phyloP scores from a whole-genome alignment of 1,140 invertebrate genomes.

The Oreohelix idahoensis region DNA sequence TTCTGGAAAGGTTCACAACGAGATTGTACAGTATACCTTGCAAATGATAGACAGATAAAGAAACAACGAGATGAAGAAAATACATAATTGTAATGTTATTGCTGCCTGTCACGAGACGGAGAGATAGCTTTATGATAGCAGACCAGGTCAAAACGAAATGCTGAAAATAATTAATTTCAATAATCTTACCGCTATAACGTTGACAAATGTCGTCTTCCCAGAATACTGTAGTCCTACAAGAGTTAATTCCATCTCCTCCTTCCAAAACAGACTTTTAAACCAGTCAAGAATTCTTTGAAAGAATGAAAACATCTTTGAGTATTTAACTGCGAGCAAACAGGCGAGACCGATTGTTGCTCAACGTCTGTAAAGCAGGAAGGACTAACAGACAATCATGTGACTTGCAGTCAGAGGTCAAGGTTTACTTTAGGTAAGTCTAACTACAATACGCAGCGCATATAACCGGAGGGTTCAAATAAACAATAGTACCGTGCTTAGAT shows the following conservation, averaged over 20 bases:
- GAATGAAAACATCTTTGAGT: conserved; percentile 88
- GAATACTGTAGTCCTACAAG: conserved; percentile 98
- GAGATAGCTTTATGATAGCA: too few relatives aligned
- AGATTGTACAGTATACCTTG: too few relatives aligned
- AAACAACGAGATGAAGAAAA: too few relatives aligned
- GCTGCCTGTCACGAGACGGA: too few relatives aligned
- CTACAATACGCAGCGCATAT: background rate
- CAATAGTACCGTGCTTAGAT: too few relatives aligned
- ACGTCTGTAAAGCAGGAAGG: conserved; percentile 30
- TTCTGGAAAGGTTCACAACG: too few relatives aligned
- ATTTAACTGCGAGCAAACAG: background rate
- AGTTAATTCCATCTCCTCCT: conserved; percentile 99
- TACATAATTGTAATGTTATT: too few relatives aligned
- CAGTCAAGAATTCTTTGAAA: conserved; percentile 99
- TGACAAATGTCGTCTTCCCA: conserved; percentile 99
- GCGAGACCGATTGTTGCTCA: background rate
- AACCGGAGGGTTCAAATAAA: too few relatives aligned
- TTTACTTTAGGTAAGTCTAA: background rate
- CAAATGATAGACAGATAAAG: too few relatives aligned
- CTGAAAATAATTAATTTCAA: background rate
- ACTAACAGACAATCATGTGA: conserved; percentile 39
- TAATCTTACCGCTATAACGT: conserved; percentile 96
- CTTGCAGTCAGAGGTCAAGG: conserved; percentile 39
- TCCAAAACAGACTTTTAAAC: conserved; percentile 99
- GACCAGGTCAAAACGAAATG: too few relatives aligned